Base-by-base conservation (phyloP, 2,797 vertebrate genomes). In the Sphaeramia orbicularis region DNA sequence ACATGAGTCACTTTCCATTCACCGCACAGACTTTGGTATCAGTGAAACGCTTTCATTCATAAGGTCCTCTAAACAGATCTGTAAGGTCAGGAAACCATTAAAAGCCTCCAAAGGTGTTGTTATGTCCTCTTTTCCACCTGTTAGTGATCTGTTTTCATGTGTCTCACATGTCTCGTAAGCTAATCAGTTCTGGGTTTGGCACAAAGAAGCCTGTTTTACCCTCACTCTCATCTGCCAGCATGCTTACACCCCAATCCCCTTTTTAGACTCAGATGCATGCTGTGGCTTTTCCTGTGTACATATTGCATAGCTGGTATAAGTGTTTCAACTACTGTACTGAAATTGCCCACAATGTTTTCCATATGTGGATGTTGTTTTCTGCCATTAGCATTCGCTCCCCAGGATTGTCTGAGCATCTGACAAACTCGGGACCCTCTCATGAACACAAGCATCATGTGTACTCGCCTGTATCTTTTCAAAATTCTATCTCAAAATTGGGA, bases 241-340 rank as follows among this genome's bases (percentile, higher is more conserved):
- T 61, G 73, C 30, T 58, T 47, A 38, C 24, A 14, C 38, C 30
- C 11, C 36, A 4, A 0, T 60, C 47, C 38, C 50, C 48, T 35
- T 69, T 54, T 62, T 48, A 43, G 40, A 49, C 13, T n/a, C 35
- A 51, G 14, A 75, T 78, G 21, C 71, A 78, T 15, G 14, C 55
- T 88, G 74, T 79, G 84, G 86, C 69, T 89, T 86, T 74, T 78
- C 65, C 69, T 86, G 83, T 90, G 45, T 86, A 84, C 74, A 86
- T 88, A 86, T 87, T 88, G 63, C 80, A 86, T 83, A 86, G 80
- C 72, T 83, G 77, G 74, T 84, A 56, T 87, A 83, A 88, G 74
- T 86, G 88, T 87, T 78, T 85, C 75, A 81, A 86, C 86, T 90
- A 93, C 89, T 89, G 85, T 90, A 86, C 74, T 66, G 68, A 89